These are phyloP conservation scores for Ennomos quercinarius DNA, from an alignment of 2,888 invertebrate species.

Conservation along the genomic window DNA sequence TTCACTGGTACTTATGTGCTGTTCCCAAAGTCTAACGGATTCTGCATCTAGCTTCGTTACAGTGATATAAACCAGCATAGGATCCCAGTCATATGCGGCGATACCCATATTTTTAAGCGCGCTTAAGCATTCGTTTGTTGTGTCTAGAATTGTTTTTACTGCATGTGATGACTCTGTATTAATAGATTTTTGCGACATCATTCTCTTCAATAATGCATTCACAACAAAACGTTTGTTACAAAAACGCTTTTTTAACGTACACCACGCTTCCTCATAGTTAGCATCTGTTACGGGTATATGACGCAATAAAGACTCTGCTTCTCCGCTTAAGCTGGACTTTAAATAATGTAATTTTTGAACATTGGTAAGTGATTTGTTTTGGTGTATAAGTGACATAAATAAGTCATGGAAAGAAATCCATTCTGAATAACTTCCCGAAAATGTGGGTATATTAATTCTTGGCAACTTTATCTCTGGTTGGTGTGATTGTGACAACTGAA, in stretches of 20 bases:
- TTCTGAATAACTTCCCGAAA: conserved; percentile 25
- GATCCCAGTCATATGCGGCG: not conserved
- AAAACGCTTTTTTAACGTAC: too few relatives aligned
- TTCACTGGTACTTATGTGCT: too few relatives aligned
- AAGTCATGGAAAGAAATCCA: conserved; percentile 26
- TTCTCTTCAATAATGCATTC: too few relatives aligned
- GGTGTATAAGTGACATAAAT: conserved; percentile 17
- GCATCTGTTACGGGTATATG: conserved; percentile 21
- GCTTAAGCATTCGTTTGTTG: not conserved
- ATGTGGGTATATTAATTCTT: conserved; percentile 18
- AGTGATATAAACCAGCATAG: not conserved
- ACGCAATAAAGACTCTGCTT: conserved; percentile 19
- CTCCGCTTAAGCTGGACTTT: conserved; percentile 21
- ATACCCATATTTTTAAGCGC: not conserved
- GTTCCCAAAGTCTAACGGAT: too few relatives aligned
- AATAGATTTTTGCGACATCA: too few relatives aligned
- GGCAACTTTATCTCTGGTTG: conserved; percentile 13
- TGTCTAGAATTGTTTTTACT: not conserved
- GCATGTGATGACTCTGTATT: too few relatives aligned
- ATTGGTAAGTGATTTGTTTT: conserved; percentile 9
- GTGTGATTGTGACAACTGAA: too few relatives aligned
- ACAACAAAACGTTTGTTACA: too few relatives aligned
- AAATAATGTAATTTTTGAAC: conserved; percentile 30
- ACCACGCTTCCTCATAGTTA: conserved; percentile 25
- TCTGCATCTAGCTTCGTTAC: not conserved